Base-by-base conservation (phyloP, 2,888 invertebrate species). In the Cepaea hortensis region DNA sequence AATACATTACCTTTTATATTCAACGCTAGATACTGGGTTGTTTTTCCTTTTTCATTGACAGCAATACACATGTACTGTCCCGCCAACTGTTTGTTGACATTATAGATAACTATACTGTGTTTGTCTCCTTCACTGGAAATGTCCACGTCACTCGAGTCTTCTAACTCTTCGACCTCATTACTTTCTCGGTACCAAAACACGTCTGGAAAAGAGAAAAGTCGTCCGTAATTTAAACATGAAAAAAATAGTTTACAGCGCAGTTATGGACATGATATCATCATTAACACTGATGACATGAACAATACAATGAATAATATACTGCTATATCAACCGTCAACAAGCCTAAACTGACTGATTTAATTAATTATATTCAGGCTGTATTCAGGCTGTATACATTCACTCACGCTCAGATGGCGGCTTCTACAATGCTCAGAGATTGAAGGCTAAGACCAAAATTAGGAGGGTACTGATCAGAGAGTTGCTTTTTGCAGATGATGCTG, bases 101-200 rank as follows among this genome's bases (percentile, higher is more conserved):
- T 92, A 89, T 91, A 93, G 85, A 94, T 90, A 3, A 91, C 91
- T 48, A 93, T 88, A n/a, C 88, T 88, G 86, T 92, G 91, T 48
- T 88, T 88, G 82, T 91, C 90, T 11, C 90, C 91, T 15, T 91
- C 91, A 75, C 87, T 89, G 0, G 87, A 83, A 18, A 93, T 88
- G 75, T 93, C 93, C 81, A 91, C 92, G 82, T 93, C 90, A 61
- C 92, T 93, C 0, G 91, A 90, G 18, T 93, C 93, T 82, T 93
- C 93, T 72, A 94, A 87, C 65, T 93, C 92, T 68, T 91, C 90
- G 9, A 93, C 88, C 50, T 93, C 91, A 0, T 90, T 91, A 7
- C 89, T 88, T 68, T 89, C 90, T 55, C 89, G 90, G 89, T 93
- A 94, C 94, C 94, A 94, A 88, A 93, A 94, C 82, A 94, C 92